These are phyloP conservation scores for Atlantisia rogersi DNA, from an alignment of 2,113 vertebrate genomes.

Conservation along the genomic window DNA sequence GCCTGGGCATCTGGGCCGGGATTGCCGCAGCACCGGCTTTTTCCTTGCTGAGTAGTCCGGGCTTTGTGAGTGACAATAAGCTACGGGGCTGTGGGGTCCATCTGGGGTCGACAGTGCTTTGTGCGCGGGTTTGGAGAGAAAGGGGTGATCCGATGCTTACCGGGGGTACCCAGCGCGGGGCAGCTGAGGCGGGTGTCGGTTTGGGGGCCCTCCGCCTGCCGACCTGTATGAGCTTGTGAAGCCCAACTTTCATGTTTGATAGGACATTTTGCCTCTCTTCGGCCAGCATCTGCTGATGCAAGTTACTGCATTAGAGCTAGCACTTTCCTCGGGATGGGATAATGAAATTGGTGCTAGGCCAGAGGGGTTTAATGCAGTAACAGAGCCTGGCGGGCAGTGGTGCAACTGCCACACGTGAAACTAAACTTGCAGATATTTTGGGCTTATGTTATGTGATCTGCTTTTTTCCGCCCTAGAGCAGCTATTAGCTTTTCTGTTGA, in stretches of 20 bases:
- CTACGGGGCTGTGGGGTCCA: neutral
- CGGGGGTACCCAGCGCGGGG: neutral
- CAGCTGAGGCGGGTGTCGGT: neutral
- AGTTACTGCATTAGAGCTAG: neutral
- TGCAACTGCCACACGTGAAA: neutral
- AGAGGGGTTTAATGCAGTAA: neutral
- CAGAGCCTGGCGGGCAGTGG: neutral
- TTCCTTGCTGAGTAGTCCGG: neutral
- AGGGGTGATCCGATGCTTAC: neutral
- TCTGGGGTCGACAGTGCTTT: neutral
- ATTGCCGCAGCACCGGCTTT: too few relatives aligned
- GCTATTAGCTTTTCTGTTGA: neutral
- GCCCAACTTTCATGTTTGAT: neutral
- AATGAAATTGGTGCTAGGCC: neutral
- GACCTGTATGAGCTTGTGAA: neutral
- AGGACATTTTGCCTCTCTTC: neutral
- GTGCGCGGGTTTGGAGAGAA: neutral
- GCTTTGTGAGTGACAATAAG: neutral
- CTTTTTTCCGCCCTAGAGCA: neutral
- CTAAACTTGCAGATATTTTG: neutral
- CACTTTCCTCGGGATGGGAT: neutral
- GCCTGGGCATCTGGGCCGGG: neutral
- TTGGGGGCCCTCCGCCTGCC: neutral
- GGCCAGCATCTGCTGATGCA: neutral
- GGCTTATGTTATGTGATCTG: neutral